Conservation (phyloP, 2,888 invertebrate species). For the Allolobophora icterica region DNA sequence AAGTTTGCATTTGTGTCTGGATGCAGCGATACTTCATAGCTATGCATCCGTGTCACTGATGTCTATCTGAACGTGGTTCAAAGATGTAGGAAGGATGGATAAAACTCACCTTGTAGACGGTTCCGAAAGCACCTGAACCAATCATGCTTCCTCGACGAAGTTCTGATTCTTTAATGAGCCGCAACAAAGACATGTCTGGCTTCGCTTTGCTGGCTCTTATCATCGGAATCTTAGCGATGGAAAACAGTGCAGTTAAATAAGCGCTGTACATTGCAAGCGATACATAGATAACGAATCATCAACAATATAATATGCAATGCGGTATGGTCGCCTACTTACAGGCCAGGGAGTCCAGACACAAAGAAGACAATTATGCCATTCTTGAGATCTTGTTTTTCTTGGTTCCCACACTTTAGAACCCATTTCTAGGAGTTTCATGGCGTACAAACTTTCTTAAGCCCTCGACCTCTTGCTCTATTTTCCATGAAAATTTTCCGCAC, state of each 20-base stretch:
- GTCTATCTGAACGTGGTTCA: no score
- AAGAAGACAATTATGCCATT: neutral
- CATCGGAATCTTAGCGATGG: constrained; percentile 13
- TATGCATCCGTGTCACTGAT: no score
- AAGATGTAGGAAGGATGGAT: neutral
- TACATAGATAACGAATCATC: neutral
- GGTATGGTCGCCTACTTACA: neutral
- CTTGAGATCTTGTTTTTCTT: no score
- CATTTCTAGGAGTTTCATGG: no score
- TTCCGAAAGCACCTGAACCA: constrained; percentile 94
- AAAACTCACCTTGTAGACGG: constrained; percentile 79
- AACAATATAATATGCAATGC: neutral
- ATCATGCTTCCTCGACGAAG: constrained; percentile 86
- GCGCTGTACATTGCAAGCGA: neutral
- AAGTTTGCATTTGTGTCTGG: no score
- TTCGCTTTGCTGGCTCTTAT: constrained; percentile 87
- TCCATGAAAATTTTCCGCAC: neutral
- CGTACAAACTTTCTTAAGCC: no score
- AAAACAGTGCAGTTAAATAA: neutral
- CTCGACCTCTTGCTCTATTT: neutral
- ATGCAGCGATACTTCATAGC: no score
- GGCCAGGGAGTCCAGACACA: neutral
- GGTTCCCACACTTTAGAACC: no score
- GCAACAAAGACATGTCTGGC: constrained; percentile 88
- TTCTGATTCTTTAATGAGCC: constrained; percentile 92